These are phyloP conservation scores for Mythimna pallens DNA, from an alignment of 2,888 invertebrate species.

Conservation along the genomic window DNA sequence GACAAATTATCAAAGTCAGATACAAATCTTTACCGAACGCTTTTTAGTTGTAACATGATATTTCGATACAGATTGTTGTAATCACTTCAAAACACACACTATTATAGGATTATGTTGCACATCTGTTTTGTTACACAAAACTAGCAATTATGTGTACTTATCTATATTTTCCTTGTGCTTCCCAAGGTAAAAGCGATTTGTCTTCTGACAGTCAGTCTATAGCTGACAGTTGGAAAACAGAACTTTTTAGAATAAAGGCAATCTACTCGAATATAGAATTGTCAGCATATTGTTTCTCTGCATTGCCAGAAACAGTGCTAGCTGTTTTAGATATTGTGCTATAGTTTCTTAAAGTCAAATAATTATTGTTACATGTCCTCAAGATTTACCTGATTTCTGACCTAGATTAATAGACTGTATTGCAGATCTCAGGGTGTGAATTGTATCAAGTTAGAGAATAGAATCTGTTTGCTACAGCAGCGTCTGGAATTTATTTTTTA, in stretches of 20 bases:
- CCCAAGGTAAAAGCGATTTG: slow-evolving; percentile 24
- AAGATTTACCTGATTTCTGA: neutral
- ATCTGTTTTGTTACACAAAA: slow-evolving; percentile 8
- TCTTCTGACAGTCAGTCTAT: neutral
- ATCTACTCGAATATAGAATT: neutral
- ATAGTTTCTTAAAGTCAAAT: no score
- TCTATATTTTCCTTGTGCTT: slow-evolving; percentile 11
- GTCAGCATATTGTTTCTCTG: neutral
- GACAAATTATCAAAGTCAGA: slow-evolving; percentile 31
- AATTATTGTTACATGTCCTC: no score
- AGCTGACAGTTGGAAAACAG: neutral
- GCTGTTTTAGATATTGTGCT: neutral
- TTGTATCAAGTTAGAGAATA: neutral
- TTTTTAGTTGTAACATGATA: slow-evolving; percentile 40
- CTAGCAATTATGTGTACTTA: neutral
- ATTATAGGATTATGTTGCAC: slow-evolving; percentile 12
- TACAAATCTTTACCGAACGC: slow-evolving; percentile 10
- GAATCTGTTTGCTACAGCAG: neutral
- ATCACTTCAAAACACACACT: slow-evolving; percentile 12
- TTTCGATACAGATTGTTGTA: slow-evolving; percentile 34
- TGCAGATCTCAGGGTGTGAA: neutral
- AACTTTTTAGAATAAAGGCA: neutral
- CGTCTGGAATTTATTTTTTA: neutral
- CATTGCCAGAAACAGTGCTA: neutral
- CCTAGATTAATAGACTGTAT: neutral